Base-by-base conservation (phyloP, 2,888 invertebrate genomes). In the Dicyrtomina minuta region DNA sequence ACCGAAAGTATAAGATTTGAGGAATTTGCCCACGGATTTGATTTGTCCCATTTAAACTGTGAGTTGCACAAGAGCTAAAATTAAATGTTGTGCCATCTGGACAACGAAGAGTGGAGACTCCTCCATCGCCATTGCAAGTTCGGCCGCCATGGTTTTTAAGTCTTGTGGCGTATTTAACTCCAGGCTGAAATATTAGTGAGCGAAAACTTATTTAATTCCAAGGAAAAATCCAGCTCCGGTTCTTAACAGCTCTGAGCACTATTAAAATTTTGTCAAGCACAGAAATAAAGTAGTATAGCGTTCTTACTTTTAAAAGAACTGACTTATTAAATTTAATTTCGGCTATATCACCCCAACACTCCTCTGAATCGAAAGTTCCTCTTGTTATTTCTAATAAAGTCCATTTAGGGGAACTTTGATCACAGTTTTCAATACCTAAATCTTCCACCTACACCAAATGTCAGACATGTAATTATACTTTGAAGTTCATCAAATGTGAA, bases 11-110 rank as follows among this genome's bases (percentile, higher is more conserved):
- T 17, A 97, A 85, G 59, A 98, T 87, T 79, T 91, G 90, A 0
- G 98, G 97, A 79, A 98, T 89, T 84, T 98, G 98, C 12, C 98
- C 98, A 66, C 97, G 86, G 0, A 92, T 90, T 73, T 95, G 88
- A 8, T 94, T 96, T 0, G 97, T 97, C n/a, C 97, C 97, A 81
- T 97, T 96, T 81, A 92, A 93, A 82, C 96, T 96, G 22, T 68
- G 61, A 55, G 96, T 85, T 13, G 95, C 92, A 81, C 95, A 96
- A 1, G 94, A 90, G 33, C 90, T 89, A 82, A 93, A 97, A 58
- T 90, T 88, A 82, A 97, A 96, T 1, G 88, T 89, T 6, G 93
- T 92, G 56, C 95, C 95, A 82, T 97, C 96, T 0, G 93, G 92
- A 8, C 96, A 96, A 79, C 92, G 91, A 12, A 97, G 90, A 3